Percentiles rank a stretch among this genome's conserved stretches.
phyloP scores from a whole-genome alignment of 2,113 vertebrate genomes.

The Lampris megalopsis region DNA sequence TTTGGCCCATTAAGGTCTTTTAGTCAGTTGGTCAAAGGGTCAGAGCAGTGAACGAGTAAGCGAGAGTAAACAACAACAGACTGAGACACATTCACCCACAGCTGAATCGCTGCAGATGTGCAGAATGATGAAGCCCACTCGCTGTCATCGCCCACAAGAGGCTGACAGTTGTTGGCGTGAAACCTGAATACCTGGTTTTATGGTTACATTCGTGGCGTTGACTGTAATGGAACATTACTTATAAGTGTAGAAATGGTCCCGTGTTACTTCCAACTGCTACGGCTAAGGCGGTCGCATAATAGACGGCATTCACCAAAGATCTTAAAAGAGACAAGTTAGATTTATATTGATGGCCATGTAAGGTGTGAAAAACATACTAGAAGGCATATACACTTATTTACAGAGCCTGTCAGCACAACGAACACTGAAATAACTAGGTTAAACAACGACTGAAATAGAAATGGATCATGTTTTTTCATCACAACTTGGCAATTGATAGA shows the following conservation, averaged over 20 bases:
- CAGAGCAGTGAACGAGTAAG: constrained; percentile 43
- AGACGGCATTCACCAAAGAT: not conserved
- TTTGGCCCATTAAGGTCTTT: constrained; percentile 7
- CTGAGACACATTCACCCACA: constrained; percentile 38
- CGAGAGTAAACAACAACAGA: constrained; percentile 56
- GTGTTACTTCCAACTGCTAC: not conserved
- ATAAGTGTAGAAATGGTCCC: not conserved
- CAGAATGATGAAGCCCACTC: not conserved
- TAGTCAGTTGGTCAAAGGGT: constrained; percentile 62
- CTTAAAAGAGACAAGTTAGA: constrained; percentile 47
- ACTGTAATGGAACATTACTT: too few relatives aligned
- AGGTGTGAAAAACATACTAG: constrained; percentile 64
- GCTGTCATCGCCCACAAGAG: not conserved
- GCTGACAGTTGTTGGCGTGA: not conserved
- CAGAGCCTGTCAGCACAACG: constrained; percentile 68
- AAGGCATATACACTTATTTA: constrained; percentile 62
- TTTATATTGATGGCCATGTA: constrained; percentile 63
- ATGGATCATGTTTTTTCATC: constrained; percentile 70
- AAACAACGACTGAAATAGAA: constrained; percentile 76
- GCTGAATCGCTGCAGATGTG: too few relatives aligned
- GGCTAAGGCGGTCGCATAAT: not conserved
- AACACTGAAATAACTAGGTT: constrained; percentile 50
- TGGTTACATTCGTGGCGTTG: not conserved
- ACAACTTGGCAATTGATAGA: constrained; percentile 48
- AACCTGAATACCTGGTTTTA: not conserved